Conservation (phyloP, 2,888 invertebrate genomes). For the Plemyria rubiginata region DNA sequence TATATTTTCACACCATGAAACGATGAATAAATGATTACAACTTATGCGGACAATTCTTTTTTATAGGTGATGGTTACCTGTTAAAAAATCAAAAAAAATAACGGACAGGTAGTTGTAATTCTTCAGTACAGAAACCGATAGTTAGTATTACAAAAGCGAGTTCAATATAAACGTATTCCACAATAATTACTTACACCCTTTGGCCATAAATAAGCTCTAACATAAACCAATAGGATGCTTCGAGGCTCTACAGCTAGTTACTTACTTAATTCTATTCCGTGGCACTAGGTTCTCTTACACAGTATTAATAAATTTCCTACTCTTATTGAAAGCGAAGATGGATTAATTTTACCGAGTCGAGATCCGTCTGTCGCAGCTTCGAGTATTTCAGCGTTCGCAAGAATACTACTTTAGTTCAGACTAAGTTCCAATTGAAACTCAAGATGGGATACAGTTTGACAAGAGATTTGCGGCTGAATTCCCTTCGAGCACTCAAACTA, state of each 20-base stretch:
- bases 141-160: slow-evolving; percentile 9
- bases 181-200: slow-evolving; percentile 23
- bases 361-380: slow-evolving; percentile 70
- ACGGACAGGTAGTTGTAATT: too few species aligned
- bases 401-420: slow-evolving; percentile 72
- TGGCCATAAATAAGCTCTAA: neutral
- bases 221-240: slow-evolving; percentile 20
- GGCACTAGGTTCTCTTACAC: slow-evolving; percentile 31
- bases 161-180: slow-evolving; percentile 20
- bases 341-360: slow-evolving; percentile 78
- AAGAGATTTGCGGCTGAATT: slow-evolving; percentile 69
- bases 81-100: too few species aligned
- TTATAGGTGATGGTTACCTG: too few species aligned
- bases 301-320: slow-evolving; percentile 64
- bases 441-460: slow-evolving; percentile 69
- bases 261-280: too few species aligned
- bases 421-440: slow-evolving; percentile 78
- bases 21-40: too few species aligned
- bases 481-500: slow-evolving; percentile 57
- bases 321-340: slow-evolving; percentile 68
- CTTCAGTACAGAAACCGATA: slow-evolving; percentile 4
- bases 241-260: neutral
- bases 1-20: too few species aligned
- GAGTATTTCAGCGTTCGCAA: slow-evolving; percentile 66
- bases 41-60: too few species aligned